phyloP scores from a whole-genome alignment of 2,888 invertebrate genomes.

The Opisthograptis luteolata region DNA sequence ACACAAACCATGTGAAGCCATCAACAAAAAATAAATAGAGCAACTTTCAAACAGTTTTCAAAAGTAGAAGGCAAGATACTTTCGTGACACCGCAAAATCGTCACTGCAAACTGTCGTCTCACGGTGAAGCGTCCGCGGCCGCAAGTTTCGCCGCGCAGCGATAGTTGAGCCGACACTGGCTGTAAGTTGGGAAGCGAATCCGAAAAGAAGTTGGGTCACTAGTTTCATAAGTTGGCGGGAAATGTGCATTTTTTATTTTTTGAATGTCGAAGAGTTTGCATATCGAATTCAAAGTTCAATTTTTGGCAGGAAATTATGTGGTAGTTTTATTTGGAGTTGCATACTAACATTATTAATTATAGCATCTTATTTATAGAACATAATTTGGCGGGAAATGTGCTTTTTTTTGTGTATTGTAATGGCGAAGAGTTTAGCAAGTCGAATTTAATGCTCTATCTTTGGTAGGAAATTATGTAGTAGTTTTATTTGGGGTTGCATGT shows the following conservation, averaged over 20 bases:
- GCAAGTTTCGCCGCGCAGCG: constrained; percentile 15
- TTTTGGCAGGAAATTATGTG: too few relatives aligned
- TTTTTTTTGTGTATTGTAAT: neutral
- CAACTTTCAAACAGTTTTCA: neutral
- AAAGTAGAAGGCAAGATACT: constrained; percentile 13
- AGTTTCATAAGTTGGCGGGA: constrained; percentile 12
- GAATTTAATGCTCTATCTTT: neutral
- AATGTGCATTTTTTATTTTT: neutral
- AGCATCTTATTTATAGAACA: too few relatives aligned
- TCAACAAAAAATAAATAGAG: too few relatives aligned
- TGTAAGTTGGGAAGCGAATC: constrained; percentile 16
- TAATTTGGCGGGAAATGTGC: constrained; percentile 11
- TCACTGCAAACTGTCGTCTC: constrained; percentile 20
- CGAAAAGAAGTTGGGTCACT: constrained; percentile 17
- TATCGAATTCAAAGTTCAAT: neutral
- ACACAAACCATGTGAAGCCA: too few relatives aligned
- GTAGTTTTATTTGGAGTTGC: neutral
- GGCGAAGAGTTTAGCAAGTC: neutral
- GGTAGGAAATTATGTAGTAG: too few relatives aligned
- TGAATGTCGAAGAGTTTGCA: neutral
- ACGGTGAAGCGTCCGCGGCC: constrained; percentile 11
- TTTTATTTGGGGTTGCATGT: neutral
- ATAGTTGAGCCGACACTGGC: too few relatives aligned
- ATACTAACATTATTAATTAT: too few relatives aligned
- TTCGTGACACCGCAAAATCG: constrained; percentile 17